Evolutionary conservation across 2,888 invertebrate genomes (phyloP).

Genomic region (Xanthorhoe designata): DNA sequence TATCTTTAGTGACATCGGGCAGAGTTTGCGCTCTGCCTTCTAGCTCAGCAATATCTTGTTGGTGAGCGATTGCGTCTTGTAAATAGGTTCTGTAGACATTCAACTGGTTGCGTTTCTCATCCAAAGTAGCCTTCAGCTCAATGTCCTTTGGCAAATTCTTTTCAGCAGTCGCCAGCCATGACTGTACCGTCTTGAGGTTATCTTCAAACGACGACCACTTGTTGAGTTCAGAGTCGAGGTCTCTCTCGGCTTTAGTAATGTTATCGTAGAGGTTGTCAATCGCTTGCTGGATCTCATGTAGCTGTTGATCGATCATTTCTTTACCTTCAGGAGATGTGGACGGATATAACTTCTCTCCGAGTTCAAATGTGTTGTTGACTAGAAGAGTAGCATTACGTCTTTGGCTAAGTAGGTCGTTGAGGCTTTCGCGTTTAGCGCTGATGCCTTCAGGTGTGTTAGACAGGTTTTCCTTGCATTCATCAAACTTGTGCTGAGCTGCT

Average conservation of each 20-base stretch:
- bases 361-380: conserved; percentile 93
- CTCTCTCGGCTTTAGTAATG: conserved; percentile 91
- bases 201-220: conserved; percentile 97
- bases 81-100: conserved; percentile 93
- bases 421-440: conserved; percentile 87
- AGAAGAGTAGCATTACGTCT: conserved; percentile 90
- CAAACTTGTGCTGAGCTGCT: conserved; percentile 89
- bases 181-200: conserved; percentile 90
- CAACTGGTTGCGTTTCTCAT: conserved; percentile 95
- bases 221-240: conserved; percentile 92
- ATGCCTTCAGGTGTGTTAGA: conserved; percentile 89
- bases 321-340: conserved; percentile 95
- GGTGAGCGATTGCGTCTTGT: conserved; percentile 93
- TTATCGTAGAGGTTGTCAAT: conserved; percentile 93
- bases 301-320: conserved; percentile 92
- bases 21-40: conserved; percentile 92
- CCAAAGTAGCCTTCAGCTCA: conserved; percentile 93
- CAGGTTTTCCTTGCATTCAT: conserved; percentile 87
- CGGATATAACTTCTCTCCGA: conserved; percentile 94
- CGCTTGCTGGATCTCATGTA: conserved; percentile 93
- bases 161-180: conserved; percentile 92
- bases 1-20: conserved; percentile 91
- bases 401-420: conserved; percentile 91
- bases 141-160: conserved; percentile 91
- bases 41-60: conserved; percentile 93